A percentile compares a stretch with the other conserved stretches of the same genome.
Conservation (phyloP, 2,113 vertebrate species). For the Formicarius rufipectus region DNA sequence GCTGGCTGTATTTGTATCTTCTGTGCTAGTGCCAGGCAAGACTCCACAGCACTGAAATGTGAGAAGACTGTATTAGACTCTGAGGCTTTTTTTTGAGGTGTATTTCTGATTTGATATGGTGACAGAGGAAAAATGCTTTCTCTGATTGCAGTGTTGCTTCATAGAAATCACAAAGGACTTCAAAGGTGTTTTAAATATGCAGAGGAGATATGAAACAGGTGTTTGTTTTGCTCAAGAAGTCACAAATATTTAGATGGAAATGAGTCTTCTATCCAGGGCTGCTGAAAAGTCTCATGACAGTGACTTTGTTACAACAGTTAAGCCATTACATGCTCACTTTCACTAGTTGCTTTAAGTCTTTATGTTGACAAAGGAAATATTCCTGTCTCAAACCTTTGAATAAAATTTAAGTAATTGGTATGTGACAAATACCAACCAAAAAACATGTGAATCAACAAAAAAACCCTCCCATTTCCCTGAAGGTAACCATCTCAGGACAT, state of each 20-base stretch:
- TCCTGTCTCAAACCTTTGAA: neutral
- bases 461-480: neutral
- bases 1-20: neutral
- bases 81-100: neutral
- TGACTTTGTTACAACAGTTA: neutral
- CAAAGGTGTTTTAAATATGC: neutral
- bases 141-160: neutral
- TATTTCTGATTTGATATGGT: neutral
- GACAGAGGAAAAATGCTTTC: neutral
- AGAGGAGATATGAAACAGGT: neutral
- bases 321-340: neutral
- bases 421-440: neutral
- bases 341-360: too few species aligned
- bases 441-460: neutral
- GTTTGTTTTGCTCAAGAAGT: rapidly evolving
- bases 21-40: neutral
- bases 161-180: neutral
- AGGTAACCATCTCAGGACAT: neutral
- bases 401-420: neutral
- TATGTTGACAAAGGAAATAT: neutral
- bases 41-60: neutral
- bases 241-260: neutral
- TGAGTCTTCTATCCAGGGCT: neutral
- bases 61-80: neutral
- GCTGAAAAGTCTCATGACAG: neutral